Evolutionary conservation across 2,113 vertebrate genomes (phyloP).

Genomic region (Regulus satrapa): DNA sequence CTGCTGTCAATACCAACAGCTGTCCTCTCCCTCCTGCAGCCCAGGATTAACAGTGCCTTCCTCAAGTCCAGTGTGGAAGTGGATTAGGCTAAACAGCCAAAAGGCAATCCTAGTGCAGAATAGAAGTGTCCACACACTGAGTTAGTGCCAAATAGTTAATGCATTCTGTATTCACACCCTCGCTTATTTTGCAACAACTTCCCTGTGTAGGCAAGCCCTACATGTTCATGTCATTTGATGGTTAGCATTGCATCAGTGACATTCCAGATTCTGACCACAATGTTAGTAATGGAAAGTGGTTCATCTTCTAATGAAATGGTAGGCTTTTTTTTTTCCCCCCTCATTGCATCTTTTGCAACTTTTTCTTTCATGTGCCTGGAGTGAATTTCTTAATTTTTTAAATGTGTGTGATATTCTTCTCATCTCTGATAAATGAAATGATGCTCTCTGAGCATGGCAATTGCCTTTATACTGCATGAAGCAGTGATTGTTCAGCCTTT

Average conservation of each 20-base stretch:
- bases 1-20: not conserved
- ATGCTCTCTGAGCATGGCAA: not conserved
- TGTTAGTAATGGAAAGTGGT: conserved; percentile 67
- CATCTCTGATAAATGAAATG: not conserved
- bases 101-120: conserved; percentile 17
- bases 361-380: conserved; percentile 42
- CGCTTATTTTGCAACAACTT: conserved; percentile 56
- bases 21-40: not conserved
- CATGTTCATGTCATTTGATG: conserved; percentile 62
- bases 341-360: conserved; percentile 43
- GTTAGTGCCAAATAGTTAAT: conserved; percentile 28
- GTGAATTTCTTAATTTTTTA: conserved; percentile 8
- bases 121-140: not conserved
- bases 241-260: conserved; percentile 65
- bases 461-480: not conserved
- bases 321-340: not conserved
- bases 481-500: not conserved
- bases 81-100: conserved; percentile 4
- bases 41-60: not conserved
- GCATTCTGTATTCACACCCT: conserved; percentile 54
- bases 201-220: conserved; percentile 62
- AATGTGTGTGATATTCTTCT: conserved; percentile 1
- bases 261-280: conserved; percentile 66
- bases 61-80: not conserved
- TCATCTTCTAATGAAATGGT: conserved; percentile 55